These are phyloP conservation scores for Nowickia ferox DNA, from an alignment of 2,888 invertebrate species.

Conservation along the genomic window DNA sequence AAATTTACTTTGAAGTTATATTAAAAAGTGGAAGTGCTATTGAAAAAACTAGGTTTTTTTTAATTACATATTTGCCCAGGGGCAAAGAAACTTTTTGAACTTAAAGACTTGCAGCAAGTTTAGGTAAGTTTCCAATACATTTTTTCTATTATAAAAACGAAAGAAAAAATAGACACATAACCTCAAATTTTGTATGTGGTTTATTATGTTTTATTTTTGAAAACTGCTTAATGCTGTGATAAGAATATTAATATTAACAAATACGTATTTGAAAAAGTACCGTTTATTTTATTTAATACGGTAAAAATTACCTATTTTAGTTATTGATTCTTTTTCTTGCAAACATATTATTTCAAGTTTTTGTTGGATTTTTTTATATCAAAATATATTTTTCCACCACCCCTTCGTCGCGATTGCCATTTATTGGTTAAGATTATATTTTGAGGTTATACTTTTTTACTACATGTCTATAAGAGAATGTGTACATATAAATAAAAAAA, in stretches of 20 bases:
- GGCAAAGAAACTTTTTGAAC: slow-evolving; percentile 7
- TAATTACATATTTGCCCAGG: not conserved
- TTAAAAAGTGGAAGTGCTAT: not conserved
- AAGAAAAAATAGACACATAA: slow-evolving; percentile 32
- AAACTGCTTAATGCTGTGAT: not conserved
- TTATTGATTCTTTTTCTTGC: not conserved
- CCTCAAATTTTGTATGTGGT: slow-evolving; percentile 42
- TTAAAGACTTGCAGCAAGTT: not conserved
- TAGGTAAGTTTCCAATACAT: slow-evolving; percentile 43
- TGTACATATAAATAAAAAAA: slow-evolving; percentile 20
- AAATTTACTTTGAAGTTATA: not conserved
- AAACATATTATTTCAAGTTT: slow-evolving; percentile 6
- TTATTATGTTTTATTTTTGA: slow-evolving; percentile 53
- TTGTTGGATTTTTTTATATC: slow-evolving; percentile 9
- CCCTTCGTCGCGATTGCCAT: not conserved
- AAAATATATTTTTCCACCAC: slow-evolving; percentile 2
- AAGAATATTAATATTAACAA: not conserved
- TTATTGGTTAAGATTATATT: slow-evolving; percentile 41
- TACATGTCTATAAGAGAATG: slow-evolving; percentile 44
- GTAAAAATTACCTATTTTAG: not conserved
- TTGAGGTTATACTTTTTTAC: slow-evolving; percentile 66
- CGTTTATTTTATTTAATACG: not conserved
- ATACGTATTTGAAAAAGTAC: slow-evolving; percentile 1
- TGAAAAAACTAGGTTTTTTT: not conserved
- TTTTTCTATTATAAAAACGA: not conserved